A percentile compares a stretch with the other conserved stretches of the same genome.
phyloP scores from a whole-genome alignment of 2,113 vertebrate species.

The Montifringilla adamsi region DNA sequence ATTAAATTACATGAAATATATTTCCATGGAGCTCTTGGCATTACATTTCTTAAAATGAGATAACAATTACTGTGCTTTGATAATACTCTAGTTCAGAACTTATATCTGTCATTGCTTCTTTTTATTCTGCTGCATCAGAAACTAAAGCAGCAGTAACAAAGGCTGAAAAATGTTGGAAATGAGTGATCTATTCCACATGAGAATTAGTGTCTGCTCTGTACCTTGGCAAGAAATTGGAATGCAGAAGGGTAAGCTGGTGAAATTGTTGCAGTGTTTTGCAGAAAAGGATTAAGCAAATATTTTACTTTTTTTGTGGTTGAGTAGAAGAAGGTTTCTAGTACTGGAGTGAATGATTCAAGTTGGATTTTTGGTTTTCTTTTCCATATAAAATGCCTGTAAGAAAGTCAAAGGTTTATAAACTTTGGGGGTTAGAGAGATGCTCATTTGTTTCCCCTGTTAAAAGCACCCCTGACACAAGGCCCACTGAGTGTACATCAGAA shows the following conservation, averaged over 20 bases:
- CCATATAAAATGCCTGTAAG: not conserved
- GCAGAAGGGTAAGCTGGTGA: not conserved
- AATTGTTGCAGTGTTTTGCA: not conserved
- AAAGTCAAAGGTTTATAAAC: not conserved
- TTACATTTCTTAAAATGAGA: not conserved
- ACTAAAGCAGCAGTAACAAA: not conserved
- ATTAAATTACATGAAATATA: not conserved
- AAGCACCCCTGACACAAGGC: not conserved
- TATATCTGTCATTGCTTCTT: not conserved
- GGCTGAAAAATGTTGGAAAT: not conserved
- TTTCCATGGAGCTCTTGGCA: not conserved
- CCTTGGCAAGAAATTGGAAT: not conserved
- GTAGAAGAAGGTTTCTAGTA: not conserved
- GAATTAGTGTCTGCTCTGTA: not conserved
- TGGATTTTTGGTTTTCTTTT: not conserved
- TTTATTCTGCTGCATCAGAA: not conserved
- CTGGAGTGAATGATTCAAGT: not conserved
- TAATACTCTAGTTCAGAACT: not conserved
- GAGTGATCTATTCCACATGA: not conserved
- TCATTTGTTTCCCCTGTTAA: not conserved
- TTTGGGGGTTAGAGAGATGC: not conserved
- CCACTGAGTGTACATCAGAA: not conserved
- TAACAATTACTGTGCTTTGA: not conserved
- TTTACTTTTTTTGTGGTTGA: not conserved
- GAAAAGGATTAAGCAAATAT: not conserved